phyloP scores from a whole-genome alignment of 2,888 invertebrate genomes.

The Cephus sareptanus region DNA sequence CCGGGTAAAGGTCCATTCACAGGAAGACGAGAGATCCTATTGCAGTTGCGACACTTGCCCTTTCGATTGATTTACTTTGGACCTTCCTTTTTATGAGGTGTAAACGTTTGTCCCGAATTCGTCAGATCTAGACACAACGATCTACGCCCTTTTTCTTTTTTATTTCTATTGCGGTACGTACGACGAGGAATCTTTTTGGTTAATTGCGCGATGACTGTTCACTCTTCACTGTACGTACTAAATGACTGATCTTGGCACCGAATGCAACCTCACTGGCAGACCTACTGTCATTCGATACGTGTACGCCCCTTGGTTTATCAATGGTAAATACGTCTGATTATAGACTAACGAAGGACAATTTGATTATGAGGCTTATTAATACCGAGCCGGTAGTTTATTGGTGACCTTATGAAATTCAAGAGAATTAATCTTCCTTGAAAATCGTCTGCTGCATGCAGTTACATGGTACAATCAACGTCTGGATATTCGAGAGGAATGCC shows the following conservation, averaged over 20 bases:
- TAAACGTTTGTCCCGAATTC: neutral
- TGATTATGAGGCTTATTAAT: neutral
- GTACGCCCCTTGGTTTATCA: constrained; percentile 41
- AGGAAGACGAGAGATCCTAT: neutral
- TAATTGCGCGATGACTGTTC: neutral
- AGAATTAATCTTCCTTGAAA: neutral
- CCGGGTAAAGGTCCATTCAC: neutral
- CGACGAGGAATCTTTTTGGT: neutral
- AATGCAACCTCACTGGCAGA: neutral
- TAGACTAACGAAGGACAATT: neutral
- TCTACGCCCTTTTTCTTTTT: neutral
- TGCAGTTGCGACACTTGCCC: neutral
- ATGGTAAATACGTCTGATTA: constrained; percentile 15
- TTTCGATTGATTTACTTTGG: neutral
- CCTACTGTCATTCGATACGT: constrained; percentile 25
- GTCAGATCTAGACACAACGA: neutral
- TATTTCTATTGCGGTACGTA: neutral
- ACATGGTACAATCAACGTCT: neutral
- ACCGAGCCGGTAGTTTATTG: neutral
- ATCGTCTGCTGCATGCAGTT: neutral
- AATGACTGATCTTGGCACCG: neutral
- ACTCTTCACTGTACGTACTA: neutral
- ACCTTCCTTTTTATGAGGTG: neutral
- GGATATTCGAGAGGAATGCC: neutral
- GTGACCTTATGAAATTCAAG: neutral